Base-by-base conservation (phyloP, 2,113 vertebrate genomes). In the Anhinga anhinga region DNA sequence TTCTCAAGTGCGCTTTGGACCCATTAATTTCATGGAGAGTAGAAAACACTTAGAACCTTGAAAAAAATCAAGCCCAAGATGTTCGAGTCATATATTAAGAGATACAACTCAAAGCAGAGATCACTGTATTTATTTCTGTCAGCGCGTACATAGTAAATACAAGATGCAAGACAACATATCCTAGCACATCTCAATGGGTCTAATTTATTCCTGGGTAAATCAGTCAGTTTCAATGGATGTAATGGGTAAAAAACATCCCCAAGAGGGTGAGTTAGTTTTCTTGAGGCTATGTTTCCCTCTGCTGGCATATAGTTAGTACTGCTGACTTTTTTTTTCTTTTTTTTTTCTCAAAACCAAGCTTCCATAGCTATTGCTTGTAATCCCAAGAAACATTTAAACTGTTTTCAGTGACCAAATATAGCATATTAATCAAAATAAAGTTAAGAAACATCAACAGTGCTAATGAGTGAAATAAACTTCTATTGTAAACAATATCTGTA, bases 251-350 rank as follows among this genome's bases (percentile, higher is more conserved):
- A 87, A 79, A 27, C 13, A 34, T 70, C 22, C 76, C 45, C 23
- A 9, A 14, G 32, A 56, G 20, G 5, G 7, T 1, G 29, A 77
- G 15, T 53, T 78, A 5, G 32, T 58, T 91, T 96, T 88, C 55
- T 52, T 88, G 58, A 84, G 85, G 45, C 34, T 93, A 23, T 87
- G 82, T 96, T 94, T 95, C 96, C 96, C 93, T 92, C 97, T 97
- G 38, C 85, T 97, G 97, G 94, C n/a, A 9, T 36, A 47, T 67
- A 73, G 65, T 36, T 92, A 84, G 55, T 77, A 86, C 27, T 87
- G 73, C 71, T 0, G 22, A 32, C 40, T 13, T 67, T 50, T n/a
- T n/a, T n/a, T n/a, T n/a, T n/a, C n/a, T n/a, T n/a, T n/a, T n/a
- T 70, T 36, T 74, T 27, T 10, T 10, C 45, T 77, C 49, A 47